Evolutionary conservation across 2,797 vertebrate species (phyloP), one percentile per base, ranked within the genome.

Genomic region (Sebastes hubbsi): DNA sequence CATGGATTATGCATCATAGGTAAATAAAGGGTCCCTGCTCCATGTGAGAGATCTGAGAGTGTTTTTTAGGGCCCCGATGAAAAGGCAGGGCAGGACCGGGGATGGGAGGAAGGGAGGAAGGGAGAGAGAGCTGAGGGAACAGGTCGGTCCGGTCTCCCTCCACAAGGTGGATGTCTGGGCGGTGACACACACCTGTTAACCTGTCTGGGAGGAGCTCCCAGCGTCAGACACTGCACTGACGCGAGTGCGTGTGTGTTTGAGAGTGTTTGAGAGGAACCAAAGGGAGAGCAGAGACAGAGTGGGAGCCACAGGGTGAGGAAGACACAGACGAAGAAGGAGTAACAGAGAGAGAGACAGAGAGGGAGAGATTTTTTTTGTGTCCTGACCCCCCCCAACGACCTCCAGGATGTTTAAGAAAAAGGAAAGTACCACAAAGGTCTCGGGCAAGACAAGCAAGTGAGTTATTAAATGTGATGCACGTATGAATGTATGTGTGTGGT

Each of bases 371-470:
- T 38, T 72, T 82, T 38, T 72, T 82, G 73, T 72, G 78, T 46
- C 81, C 83, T 61, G 55, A 83, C 63, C 77, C 79, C 42, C 67
- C 24, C 27, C 42, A 20, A 14, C 30, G 3, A 86, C 68, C 38
- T 12, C 59, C 93, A 96, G 87, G 93, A 96, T 96, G 95, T 94
- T 95, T 61, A 95, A 87, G 92, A 95, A 93, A 89, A 95, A 91
- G 78, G 91, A 93, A 0, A 14, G 4, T 18, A 93, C 34, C 34
- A 36, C 34, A 12, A 96, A 95, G 89, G 25, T 20, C 58, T 79
- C 92, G 61, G 46, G 81, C 87, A 96, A 94, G 87, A 67, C 65
- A 75, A 94, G 1, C 94, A 95, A 92, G 96, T 96, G 80, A 96
- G 95, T 94, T 59, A 81, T 32, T 71, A 16, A 60, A 29, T 72